phyloP scores from a whole-genome alignment of 2,113 vertebrate species.

The Zingel zingel region DNA sequence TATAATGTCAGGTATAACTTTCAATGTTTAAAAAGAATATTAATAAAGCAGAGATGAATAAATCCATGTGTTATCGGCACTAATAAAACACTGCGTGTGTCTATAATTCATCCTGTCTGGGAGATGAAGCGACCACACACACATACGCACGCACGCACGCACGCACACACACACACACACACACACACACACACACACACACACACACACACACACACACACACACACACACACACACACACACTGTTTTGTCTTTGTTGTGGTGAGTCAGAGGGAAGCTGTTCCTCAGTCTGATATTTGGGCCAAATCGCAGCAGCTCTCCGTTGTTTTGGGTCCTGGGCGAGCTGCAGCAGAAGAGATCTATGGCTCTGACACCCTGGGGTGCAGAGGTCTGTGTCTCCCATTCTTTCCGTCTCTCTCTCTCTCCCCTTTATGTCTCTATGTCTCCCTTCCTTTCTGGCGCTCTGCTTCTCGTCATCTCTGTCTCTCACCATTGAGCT shows the following conservation, averaged over 20 bases:
- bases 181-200: not conserved
- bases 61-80: constrained; percentile 27
- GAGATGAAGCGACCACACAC: not conserved
- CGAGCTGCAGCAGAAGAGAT: constrained; percentile 51
- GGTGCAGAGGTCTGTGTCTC: constrained; percentile 80
- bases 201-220: not conserved
- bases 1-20: not conserved
- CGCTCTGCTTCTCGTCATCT: not conserved
- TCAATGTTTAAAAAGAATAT: constrained; percentile 9
- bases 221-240: constrained; percentile 21
- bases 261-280: constrained; percentile 28
- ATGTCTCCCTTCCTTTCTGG: not conserved
- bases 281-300: constrained; percentile 52
- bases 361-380: constrained; percentile 44
- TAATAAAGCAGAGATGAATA: constrained; percentile 17
- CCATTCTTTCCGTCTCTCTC: constrained; percentile 69
- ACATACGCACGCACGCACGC: not conserved
- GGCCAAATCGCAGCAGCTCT: constrained; percentile 65
- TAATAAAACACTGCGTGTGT: constrained; percentile 21
- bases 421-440: not conserved
- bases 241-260: constrained; percentile 41
- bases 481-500: not conserved
- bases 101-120: not conserved
- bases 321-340: constrained; percentile 45
- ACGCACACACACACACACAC: constrained; percentile 2